phyloP scores from a whole-genome alignment of 1,140 invertebrate species.

The Drosophila lini region DNA sequence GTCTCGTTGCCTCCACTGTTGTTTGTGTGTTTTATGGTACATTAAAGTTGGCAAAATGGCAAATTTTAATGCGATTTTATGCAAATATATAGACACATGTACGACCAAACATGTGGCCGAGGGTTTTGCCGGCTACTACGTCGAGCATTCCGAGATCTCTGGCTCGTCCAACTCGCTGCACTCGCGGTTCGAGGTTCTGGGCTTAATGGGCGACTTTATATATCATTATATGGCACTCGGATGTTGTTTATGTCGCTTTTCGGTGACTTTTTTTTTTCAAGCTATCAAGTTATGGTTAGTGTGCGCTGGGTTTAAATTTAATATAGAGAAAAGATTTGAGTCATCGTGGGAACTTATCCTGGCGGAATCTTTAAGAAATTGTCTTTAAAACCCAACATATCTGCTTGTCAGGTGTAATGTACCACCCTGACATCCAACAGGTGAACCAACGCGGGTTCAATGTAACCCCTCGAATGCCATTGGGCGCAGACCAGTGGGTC shows the following conservation, averaged over 20 bases:
- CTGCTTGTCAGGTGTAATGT: constrained; percentile 6
- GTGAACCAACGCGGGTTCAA: constrained; percentile 36
- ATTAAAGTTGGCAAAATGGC: constrained; percentile 80
- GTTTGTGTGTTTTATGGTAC: constrained; percentile 73
- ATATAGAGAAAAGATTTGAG: background rate
- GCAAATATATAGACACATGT: constrained; percentile 59
- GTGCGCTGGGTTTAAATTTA: background rate
- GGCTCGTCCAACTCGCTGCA: constrained; percentile 3
- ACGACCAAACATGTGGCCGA: constrained; percentile 10
- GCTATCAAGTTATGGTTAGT: background rate
- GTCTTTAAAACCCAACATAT: background rate
- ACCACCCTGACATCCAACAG: constrained; percentile 15
- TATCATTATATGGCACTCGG: constrained; percentile 30
- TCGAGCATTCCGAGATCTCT: constrained; percentile 8
- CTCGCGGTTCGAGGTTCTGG: constrained; percentile 19
- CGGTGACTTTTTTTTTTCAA: constrained; percentile 12
- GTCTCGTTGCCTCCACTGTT: constrained; percentile 33
- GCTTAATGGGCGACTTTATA: constrained; percentile 23
- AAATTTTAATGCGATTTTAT: constrained; percentile 81
- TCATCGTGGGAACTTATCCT: background rate
- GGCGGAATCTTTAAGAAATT: background rate
- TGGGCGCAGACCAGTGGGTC: constrained; percentile 21
- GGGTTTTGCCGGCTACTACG: constrained; percentile 14
- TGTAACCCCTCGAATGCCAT: constrained; percentile 18
- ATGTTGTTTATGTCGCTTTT: constrained; percentile 25